Conservation (phyloP, 2,888 invertebrate species). For the Philonicus albiceps region DNA sequence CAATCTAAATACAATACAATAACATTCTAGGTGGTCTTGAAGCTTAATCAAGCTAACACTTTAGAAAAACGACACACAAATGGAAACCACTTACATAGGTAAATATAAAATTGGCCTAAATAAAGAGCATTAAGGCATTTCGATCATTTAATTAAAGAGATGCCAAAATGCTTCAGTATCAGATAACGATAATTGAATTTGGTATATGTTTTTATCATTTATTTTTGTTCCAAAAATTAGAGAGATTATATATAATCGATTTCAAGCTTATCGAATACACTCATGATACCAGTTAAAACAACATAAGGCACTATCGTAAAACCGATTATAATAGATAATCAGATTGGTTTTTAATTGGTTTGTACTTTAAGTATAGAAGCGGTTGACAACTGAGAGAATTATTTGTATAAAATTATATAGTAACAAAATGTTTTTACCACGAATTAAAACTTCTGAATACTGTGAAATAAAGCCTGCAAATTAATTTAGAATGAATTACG, state of each 20-base stretch:
- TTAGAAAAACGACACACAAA: neutral
- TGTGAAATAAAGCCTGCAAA: no score
- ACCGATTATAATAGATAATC: neutral
- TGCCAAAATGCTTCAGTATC: neutral
- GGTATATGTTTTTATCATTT: neutral
- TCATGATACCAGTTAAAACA: neutral
- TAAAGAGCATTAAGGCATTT: neutral
- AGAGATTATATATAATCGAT: neutral
- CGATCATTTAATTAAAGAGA: neutral
- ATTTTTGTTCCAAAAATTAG: neutral
- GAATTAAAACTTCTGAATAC: no score
- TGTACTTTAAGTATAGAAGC: neutral
- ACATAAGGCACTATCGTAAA: neutral
- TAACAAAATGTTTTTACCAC: no score
- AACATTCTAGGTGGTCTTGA: neutral
- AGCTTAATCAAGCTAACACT: neutral
- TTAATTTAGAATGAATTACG: no score
- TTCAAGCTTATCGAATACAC: neutral
- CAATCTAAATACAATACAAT: neutral
- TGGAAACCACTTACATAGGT: neutral
- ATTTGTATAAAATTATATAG: neutral
- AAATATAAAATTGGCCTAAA: neutral
- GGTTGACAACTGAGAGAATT: neutral
- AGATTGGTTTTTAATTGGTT: neutral
- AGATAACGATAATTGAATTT: neutral